phyloP scores from a whole-genome alignment of 2,888 invertebrate species.

The Pristionchus exspectatus region DNA sequence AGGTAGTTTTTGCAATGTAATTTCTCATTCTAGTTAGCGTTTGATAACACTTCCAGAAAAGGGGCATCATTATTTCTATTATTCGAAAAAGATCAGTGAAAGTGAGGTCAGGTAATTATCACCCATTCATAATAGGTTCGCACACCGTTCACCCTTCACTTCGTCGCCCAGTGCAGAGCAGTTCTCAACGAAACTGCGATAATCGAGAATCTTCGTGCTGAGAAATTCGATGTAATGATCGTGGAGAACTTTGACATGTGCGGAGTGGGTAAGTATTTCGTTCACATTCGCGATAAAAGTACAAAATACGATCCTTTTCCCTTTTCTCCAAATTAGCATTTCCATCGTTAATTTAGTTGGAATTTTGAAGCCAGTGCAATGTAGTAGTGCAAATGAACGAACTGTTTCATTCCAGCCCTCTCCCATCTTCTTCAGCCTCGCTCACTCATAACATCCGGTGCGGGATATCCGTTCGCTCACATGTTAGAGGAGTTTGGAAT shows the following conservation, averaged over 20 bases:
- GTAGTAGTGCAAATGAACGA: no score
- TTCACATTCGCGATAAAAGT: neutral
- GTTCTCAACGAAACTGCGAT: neutral
- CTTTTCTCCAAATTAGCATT: no score
- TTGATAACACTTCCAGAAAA: no score
- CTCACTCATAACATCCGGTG: neutral
- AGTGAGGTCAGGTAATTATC: no score
- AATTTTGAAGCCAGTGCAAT: no score
- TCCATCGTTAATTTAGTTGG: no score
- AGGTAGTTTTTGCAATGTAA: no score
- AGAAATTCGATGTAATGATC: constrained; percentile 19
- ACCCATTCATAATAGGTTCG: no score
- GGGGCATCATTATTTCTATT: no score
- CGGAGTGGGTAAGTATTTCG: neutral
- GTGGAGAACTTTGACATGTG: constrained; percentile 24
- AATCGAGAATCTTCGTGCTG: neutral
- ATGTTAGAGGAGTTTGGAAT: constrained; percentile 18
- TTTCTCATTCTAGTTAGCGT: no score
- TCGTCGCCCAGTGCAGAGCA: neutral
- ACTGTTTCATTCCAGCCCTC: neutral
- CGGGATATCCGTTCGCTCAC: neutral
- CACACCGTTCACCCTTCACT: neutral
- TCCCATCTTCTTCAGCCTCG: neutral
- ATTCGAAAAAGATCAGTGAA: no score
- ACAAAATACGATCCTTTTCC: no score